These are phyloP conservation scores for Brachionus rotundiformis DNA, from an alignment of 1,140 invertebrate species.

Conservation along the genomic window DNA sequence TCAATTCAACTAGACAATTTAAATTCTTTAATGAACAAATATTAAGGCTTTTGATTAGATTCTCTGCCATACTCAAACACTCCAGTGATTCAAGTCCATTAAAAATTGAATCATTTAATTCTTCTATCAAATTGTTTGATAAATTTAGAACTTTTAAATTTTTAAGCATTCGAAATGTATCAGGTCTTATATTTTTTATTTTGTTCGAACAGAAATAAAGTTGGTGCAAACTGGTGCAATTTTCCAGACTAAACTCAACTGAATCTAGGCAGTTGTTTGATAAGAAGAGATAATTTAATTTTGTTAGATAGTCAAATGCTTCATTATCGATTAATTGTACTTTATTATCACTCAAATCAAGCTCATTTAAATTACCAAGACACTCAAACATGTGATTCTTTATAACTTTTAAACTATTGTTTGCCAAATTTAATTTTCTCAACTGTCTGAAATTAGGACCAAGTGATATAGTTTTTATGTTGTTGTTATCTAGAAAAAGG, in stretches of 20 bases:
- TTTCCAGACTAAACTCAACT: constrained; percentile 2
- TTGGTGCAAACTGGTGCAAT: neutral
- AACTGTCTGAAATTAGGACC: neutral
- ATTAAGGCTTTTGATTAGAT: neutral
- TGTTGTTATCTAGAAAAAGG: neutral
- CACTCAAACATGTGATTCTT: neutral
- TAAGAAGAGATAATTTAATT: neutral
- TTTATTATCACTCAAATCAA: constrained; percentile 9
- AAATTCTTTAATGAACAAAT: neutral
- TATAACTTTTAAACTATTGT: neutral
- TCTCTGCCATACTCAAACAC: neutral
- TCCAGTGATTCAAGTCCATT: neutral
- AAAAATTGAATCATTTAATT: neutral
- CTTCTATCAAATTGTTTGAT: constrained; percentile 4
- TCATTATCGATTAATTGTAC: neutral
- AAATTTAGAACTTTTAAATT: neutral
- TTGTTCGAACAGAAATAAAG: neutral
- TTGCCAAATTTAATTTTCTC: neutral
- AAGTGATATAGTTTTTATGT: neutral
- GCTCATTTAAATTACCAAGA: constrained; percentile 1
- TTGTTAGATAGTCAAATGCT: neutral
- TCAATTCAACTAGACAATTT: neutral
- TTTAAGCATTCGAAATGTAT: neutral
- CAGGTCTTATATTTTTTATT: neutral
- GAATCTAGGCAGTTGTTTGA: neutral